Base-by-base conservation (phyloP, 2,113 vertebrate species). In the Accipiter virgatus region DNA sequence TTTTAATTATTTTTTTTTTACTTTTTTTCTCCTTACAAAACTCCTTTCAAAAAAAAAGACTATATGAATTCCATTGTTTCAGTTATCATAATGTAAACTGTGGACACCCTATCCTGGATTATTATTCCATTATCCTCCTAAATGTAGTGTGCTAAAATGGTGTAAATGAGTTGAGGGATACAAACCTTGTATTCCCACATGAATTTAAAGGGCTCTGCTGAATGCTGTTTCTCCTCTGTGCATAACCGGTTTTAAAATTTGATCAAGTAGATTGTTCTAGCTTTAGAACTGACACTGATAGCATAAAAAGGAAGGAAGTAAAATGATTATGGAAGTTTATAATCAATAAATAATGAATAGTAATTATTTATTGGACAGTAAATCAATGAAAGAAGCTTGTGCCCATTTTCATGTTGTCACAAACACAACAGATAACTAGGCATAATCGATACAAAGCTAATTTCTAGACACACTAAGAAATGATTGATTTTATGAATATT, bases 361-460 rank as follows among this genome's bases (percentile, higher is more conserved):
- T 68, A 97, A 98, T 98, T 98, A 97, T 97, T 98, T 98, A 97
- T 97, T 95, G 67, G 96, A 95, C 89, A 95, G 85, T 66, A 98
- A 98, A 97, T 98, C 98, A 95, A 97, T 98, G 80, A 70, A 71
- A 94, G 74, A 68, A 95, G 10, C 89, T 93, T 97, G 82, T 96
- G 80, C 58, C 88, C 63, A 96, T 98, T 98, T 98, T 98, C 68
- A 47, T 97, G 90, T 94, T 98, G 95, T 97, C 96, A 97, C 83
- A 97, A 97, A 87, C 70, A 95, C 95, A 98, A 93, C 74, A 97
- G 95, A 97, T 97, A 98, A 98, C 55, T 75, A 95, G 94, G 55
- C 38, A 82, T 92, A 95, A 97, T 98, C 93, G 1, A 98, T 98
- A 95, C 38, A 95, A 98, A 97, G 84, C 81, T 97, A 96, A 97